phyloP scores from a whole-genome alignment of 2,797 vertebrate genomes.

The Bufotes viridis region DNA sequence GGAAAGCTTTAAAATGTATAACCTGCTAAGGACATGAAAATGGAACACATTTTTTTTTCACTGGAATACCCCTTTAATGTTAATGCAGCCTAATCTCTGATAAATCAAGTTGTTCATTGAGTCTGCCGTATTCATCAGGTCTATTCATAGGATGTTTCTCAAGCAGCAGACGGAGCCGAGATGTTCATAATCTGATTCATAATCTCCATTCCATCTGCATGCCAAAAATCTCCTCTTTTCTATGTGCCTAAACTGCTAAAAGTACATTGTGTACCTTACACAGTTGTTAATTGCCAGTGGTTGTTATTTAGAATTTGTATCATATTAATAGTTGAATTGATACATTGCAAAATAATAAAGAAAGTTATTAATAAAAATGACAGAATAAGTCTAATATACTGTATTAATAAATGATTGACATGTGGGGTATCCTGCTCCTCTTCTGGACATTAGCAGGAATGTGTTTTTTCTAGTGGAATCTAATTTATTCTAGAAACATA shows the following conservation, averaged over 20 bases:
- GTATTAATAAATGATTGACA: background rate
- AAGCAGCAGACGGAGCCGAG: background rate
- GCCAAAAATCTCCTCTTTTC: background rate
- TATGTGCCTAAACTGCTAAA: background rate
- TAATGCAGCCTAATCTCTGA: background rate
- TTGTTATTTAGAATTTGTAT: background rate
- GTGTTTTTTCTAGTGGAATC: background rate
- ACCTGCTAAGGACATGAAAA: no score
- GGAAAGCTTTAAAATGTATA: no score
- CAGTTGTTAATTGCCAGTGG: background rate
- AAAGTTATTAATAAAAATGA: background rate
- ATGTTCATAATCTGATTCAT: slow-evolving; percentile 27
- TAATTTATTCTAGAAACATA: background rate
- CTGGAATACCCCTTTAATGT: background rate
- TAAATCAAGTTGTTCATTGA: background rate
- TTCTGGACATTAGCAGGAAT: background rate
- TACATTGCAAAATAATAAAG: background rate
- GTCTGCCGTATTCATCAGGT: slow-evolving; percentile 6
- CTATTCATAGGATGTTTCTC: background rate
- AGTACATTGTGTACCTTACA: background rate
- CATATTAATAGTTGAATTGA: background rate
- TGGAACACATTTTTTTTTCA: background rate
- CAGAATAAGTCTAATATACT: background rate
- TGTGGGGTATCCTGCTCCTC: background rate
- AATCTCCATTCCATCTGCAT: slow-evolving; percentile 30